Percentiles rank a stretch among this genome's conserved stretches.
Conservation (phyloP, 2,888 invertebrate species). For the Ametastegia equiseti region DNA sequence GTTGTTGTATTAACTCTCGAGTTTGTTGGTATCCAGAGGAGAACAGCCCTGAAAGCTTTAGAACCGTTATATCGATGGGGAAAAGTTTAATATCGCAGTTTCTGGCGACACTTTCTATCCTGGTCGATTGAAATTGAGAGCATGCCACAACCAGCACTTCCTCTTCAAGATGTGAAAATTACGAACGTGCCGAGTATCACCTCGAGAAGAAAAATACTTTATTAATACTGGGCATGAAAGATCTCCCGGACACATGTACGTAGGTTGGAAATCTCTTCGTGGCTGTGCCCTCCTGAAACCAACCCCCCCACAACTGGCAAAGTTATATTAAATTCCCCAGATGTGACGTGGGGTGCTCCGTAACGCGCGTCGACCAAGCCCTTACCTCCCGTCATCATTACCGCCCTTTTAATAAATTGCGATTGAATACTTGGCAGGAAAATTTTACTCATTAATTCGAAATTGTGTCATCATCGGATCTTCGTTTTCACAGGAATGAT, state of each 20-base stretch:
- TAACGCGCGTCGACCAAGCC: neutral
- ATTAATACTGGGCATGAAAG: neutral
- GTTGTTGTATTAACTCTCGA: neutral
- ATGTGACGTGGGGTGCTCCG: slow-evolving; percentile 15
- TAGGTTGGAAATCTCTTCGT: neutral
- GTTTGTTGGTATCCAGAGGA: neutral
- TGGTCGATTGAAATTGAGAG: neutral
- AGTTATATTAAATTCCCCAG: slow-evolving; percentile 36
- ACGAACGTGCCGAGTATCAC: neutral
- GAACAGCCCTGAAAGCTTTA: neutral
- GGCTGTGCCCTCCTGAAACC: slow-evolving; percentile 7
- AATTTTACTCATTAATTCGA: neutral
- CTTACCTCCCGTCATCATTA: neutral
- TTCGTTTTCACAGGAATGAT: neutral
- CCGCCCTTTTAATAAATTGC: slow-evolving; percentile 13
- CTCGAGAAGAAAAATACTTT: neutral
- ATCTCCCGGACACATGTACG: neutral
- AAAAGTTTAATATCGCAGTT: slow-evolving; percentile 22
- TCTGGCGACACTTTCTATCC: neutral
- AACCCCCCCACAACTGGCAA: neutral
- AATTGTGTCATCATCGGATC: neutral
- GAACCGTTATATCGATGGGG: neutral
- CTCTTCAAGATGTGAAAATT: neutral
- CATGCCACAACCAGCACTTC: neutral
- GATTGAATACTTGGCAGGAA: neutral